Conservation (phyloP, 1,140 invertebrate genomes). For the Chrysomallon squamiferum region DNA sequence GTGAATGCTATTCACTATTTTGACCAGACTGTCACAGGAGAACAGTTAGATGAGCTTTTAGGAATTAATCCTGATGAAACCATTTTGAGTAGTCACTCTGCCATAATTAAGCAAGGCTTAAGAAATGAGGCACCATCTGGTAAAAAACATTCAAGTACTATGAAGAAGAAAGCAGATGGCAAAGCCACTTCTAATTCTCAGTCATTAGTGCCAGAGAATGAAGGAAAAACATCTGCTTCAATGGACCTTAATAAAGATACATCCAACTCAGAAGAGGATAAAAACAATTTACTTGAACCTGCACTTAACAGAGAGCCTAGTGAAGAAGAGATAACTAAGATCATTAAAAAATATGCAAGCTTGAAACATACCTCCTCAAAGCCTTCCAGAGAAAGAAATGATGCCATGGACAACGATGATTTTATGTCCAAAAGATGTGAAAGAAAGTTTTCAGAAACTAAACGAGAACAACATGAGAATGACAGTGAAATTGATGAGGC, state of each 20-base stretch:
- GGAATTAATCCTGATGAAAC: conserved; percentile 13
- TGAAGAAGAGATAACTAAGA: background rate
- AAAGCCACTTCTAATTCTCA: no score
- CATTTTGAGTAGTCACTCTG: background rate
- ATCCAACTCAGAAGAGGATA: no score
- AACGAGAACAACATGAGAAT: conserved; percentile 32
- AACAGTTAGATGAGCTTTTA: conserved; percentile 36
- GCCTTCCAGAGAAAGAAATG: background rate
- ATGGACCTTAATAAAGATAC: no score
- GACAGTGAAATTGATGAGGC: conserved; percentile 47
- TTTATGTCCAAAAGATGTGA: conserved; percentile 22
- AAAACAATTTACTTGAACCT: no score
- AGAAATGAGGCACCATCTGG: no score
- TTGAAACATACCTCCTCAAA: background rate
- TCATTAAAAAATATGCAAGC: background rate
- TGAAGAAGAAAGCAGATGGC: no score
- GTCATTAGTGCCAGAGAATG: no score
- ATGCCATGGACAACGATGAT: no score
- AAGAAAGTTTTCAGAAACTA: conserved; percentile 48
- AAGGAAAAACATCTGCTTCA: no score
- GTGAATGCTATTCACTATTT: conserved; percentile 41
- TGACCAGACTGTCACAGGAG: conserved; percentile 41
- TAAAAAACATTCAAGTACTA: no score
- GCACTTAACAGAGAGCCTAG: no score
- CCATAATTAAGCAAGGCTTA: no score